These are phyloP conservation scores for Hyposoter didymator DNA, from an alignment of 2,888 invertebrate genomes.

Conservation along the genomic window DNA sequence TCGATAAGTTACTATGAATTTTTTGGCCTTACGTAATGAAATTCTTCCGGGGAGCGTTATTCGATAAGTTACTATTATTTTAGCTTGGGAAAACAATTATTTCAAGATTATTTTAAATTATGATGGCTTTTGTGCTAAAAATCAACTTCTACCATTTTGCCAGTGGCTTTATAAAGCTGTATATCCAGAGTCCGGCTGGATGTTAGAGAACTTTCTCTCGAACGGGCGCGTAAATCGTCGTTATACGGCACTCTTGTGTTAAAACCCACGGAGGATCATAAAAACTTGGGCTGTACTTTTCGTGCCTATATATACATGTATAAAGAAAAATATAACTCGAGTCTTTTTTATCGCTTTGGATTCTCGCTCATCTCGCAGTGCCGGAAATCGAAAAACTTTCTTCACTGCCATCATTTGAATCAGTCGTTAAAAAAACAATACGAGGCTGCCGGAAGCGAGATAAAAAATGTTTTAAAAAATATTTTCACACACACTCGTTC, in stretches of 20 bases:
- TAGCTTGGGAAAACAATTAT: slow-evolving; percentile 1
- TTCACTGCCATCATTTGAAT: slow-evolving; percentile 7
- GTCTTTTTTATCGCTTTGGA: slow-evolving; percentile 15
- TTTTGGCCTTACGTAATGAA: neutral
- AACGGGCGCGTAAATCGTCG: slow-evolving; percentile 65
- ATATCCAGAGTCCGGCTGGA: slow-evolving; percentile 40
- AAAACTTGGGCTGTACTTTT: slow-evolving; percentile 49
- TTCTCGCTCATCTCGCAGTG: slow-evolving; percentile 32
- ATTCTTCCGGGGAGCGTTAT: neutral
- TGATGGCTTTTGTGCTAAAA: slow-evolving; percentile 18
- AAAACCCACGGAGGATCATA: slow-evolving; percentile 58
- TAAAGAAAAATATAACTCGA: neutral
- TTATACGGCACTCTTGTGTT: slow-evolving; percentile 56
- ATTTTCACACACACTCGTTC: neutral
- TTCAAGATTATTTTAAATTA: slow-evolving; percentile 5
- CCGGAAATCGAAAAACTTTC: slow-evolving; percentile 44
- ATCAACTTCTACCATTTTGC: slow-evolving; percentile 47
- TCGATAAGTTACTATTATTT: neutral
- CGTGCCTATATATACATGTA: neutral
- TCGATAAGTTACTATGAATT: neutral
- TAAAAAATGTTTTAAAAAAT: neutral
- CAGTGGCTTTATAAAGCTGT: slow-evolving; percentile 19
- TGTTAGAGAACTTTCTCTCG: slow-evolving; percentile 64
- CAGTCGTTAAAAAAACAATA: slow-evolving; percentile 22
- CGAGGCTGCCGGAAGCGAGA: neutral